These are phyloP conservation scores for Nothocercus nigrocapillus DNA, from an alignment of 2,113 vertebrate species.

Conservation along the genomic window DNA sequence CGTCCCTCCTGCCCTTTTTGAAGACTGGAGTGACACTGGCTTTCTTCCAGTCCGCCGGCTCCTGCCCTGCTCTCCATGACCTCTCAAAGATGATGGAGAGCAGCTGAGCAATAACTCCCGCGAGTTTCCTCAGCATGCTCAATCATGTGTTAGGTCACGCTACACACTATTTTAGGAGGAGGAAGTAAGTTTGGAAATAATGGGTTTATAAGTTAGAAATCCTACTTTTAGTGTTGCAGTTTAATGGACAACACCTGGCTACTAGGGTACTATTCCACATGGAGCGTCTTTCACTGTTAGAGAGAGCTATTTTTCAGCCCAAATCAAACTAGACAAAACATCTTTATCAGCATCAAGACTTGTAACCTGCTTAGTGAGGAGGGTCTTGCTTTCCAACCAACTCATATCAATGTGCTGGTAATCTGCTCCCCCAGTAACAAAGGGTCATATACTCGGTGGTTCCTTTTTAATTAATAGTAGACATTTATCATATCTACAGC, in stretches of 20 bases:
- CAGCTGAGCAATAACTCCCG: too few species aligned
- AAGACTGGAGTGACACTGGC: too few species aligned
- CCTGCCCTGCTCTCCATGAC: too few species aligned
- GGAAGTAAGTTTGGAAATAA: not conserved
- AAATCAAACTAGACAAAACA: not conserved
- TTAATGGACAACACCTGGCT: not conserved
- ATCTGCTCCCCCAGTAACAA: fast-evolving
- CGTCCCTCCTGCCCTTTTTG: too few species aligned
- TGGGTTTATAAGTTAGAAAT: not conserved
- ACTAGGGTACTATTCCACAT: fast-evolving
- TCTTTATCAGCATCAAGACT: not conserved
- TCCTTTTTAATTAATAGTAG: not conserved
- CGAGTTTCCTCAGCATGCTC: too few species aligned
- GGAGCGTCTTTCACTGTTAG: not conserved
- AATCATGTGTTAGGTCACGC: not conserved
- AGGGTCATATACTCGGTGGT: fast-evolving
- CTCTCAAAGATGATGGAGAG: too few species aligned
- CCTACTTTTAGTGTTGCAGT: not conserved
- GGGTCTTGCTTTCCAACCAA: not conserved
- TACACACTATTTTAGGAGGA: not conserved
- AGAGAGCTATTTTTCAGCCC: fast-evolving
- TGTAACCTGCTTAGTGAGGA: not conserved
- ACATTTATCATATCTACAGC: not conserved
- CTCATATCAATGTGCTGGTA: not conserved
- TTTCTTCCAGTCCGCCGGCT: too few species aligned